A percentile compares a stretch with the other conserved stretches of the same genome.
phyloP scores from a whole-genome alignment of 2,888 invertebrate genomes.

The Biston betularia region DNA sequence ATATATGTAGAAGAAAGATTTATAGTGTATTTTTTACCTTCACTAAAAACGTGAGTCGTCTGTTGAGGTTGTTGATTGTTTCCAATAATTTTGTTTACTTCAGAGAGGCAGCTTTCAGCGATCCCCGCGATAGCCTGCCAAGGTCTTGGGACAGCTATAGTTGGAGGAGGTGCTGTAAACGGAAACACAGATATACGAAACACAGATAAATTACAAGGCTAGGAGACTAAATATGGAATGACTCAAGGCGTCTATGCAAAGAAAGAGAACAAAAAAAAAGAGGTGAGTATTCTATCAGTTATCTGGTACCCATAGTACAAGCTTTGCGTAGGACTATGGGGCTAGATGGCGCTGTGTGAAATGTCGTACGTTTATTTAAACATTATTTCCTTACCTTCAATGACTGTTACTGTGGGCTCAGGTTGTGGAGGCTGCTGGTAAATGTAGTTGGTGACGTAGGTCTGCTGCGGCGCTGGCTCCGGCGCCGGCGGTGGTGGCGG shows the following conservation, averaged over 20 bases:
- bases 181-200: no score
- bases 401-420: conserved; percentile 53
- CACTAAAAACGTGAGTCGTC: not conserved
- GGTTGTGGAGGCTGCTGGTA: conserved; percentile 59
- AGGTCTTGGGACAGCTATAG: conserved; percentile 10
- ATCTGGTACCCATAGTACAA: no score
- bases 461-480: conserved; percentile 52
- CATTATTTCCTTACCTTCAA: conserved; percentile 41
- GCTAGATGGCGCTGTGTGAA: no score
- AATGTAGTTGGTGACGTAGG: conserved; percentile 71
- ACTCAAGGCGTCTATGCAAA: no score
- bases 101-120: conserved; percentile 28
- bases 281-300: no score
- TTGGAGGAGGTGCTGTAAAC: conserved; percentile 32
- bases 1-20: no score
- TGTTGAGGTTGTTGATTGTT: conserved; percentile 26
- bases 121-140: conserved; percentile 34
- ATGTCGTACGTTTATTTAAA: no score
- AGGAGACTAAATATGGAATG: no score
- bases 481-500: conserved; percentile 35
- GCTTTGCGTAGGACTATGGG: no score
- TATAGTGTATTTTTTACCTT: not conserved
- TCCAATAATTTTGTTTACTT: conserved; percentile 33
- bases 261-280: no score
- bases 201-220: no score